A percentile compares a stretch with the other conserved stretches of the same genome.
Conservation (phyloP, 2,888 invertebrate genomes). For the Odontocerum albicorne region DNA sequence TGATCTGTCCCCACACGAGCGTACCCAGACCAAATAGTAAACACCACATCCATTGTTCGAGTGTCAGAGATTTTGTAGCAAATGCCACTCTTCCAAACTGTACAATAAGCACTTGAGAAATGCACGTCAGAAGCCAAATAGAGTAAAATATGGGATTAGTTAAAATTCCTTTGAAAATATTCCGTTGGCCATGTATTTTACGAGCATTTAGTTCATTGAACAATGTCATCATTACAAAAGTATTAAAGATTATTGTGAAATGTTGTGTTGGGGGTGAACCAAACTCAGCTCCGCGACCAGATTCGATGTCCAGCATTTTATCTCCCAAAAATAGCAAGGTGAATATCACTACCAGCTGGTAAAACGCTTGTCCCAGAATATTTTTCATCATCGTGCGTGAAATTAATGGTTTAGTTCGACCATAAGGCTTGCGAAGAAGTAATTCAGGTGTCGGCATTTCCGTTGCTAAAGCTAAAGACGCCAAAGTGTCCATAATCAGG, state of each 20-base stretch:
- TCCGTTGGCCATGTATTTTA: conserved; percentile 87
- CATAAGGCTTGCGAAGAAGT: conserved; percentile 54
- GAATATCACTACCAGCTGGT: conserved; percentile 58
- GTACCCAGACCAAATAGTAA: conserved; percentile 80
- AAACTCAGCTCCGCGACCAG: conserved; percentile 44
- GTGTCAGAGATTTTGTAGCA: conserved; percentile 70
- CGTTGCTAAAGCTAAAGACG: conserved; percentile 60
- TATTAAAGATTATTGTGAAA: conserved; percentile 68
- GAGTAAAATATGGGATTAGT: conserved; percentile 83
- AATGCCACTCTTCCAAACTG: conserved; percentile 82
- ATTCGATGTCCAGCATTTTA: conserved; percentile 55
- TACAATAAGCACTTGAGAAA: conserved; percentile 75
- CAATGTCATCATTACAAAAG: conserved; percentile 78
- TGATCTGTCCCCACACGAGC: conserved; percentile 80
- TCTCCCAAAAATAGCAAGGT: conserved; percentile 57
- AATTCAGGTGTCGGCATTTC: conserved; percentile 57
- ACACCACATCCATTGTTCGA: conserved; percentile 88
- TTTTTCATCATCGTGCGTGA: conserved; percentile 61
- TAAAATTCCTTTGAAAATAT: conserved; percentile 81
- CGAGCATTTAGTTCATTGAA: conserved; percentile 91
- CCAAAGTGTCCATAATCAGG: conserved; percentile 62
- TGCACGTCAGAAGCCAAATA: conserved; percentile 80
- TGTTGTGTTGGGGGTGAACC: conserved; percentile 50
- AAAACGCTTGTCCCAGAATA: conserved; percentile 58
- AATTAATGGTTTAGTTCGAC: conserved; percentile 56